Conservation (phyloP, 1,140 invertebrate genomes). For the Drosophila repletoides region DNA sequence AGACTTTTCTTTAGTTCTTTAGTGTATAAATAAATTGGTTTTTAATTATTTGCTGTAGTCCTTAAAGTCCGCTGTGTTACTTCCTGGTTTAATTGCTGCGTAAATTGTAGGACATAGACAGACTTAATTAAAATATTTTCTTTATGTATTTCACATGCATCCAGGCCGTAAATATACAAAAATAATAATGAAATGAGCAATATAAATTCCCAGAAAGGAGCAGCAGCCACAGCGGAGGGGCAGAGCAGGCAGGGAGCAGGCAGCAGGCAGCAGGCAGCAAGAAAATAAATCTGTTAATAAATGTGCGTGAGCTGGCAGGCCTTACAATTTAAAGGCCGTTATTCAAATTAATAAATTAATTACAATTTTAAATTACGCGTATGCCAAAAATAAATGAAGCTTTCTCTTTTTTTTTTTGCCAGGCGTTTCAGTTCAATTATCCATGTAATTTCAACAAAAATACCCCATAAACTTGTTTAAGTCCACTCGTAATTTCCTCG, state of each 20-base stretch:
- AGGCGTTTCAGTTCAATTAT: too few relatives aligned
- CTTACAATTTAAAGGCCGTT: slow-evolving; percentile 34
- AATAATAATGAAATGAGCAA: slow-evolving; percentile 26
- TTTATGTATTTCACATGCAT: slow-evolving; percentile 23
- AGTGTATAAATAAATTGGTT: too few relatives aligned
- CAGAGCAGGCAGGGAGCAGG: too few relatives aligned
- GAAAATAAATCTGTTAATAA: slow-evolving; percentile 51
- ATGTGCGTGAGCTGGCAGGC: slow-evolving; percentile 1
- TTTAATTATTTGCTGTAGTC: too few relatives aligned
- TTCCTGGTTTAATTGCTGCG: slow-evolving; percentile 1
- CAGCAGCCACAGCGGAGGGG: too few relatives aligned
- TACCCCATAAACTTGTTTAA: too few relatives aligned
- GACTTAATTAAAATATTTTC: slow-evolving; percentile 64
- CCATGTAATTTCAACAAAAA: too few relatives aligned
- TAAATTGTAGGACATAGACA: neutral
- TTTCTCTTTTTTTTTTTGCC: too few relatives aligned
- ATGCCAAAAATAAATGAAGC: slow-evolving; percentile 26
- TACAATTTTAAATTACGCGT: slow-evolving; percentile 45
- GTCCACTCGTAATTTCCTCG: slow-evolving; percentile 6
- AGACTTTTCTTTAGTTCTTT: too few relatives aligned
- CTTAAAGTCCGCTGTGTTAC: neutral
- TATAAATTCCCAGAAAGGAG: slow-evolving; percentile 41
- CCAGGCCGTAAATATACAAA: slow-evolving; percentile 24
- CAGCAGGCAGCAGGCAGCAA: slow-evolving; percentile 19
- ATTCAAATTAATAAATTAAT: slow-evolving; percentile 70